phyloP scores from a whole-genome alignment of 1,140 invertebrate genomes.

The Heliconius himera region DNA sequence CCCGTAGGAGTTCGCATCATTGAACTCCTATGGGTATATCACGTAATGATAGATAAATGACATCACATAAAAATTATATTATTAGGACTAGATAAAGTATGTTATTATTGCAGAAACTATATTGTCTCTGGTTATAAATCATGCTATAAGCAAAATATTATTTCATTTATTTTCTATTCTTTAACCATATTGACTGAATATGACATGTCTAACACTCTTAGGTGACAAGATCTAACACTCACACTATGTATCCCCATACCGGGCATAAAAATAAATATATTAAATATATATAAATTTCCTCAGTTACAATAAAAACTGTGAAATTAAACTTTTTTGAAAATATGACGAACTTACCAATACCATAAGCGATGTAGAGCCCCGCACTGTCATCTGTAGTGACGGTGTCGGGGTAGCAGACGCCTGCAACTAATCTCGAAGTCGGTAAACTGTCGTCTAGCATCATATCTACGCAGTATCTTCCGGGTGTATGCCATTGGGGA shows the following conservation, averaged over 20 bases:
- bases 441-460: conserved; percentile 45
- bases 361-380: conserved; percentile 60
- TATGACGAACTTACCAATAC: conserved; percentile 55
- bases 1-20: background rate
- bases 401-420: conserved; percentile 61
- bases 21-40: background rate
- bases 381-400: conserved; percentile 49
- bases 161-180: too few relatives aligned
- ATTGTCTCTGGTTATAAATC: too few relatives aligned
- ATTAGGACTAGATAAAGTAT: background rate
- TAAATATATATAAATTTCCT: background rate
- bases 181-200: too few relatives aligned
- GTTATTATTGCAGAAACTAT: background rate
- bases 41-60: background rate
- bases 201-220: too few relatives aligned
- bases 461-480: conserved; percentile 64
- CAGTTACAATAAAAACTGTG: too few relatives aligned
- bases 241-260: too few relatives aligned
- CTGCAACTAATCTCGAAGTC: conserved; percentile 52
- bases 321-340: background rate
- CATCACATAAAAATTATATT: background rate
- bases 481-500: conserved; percentile 52
- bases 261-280: background rate
- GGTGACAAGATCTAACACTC: too few relatives aligned
- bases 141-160: too few relatives aligned